These are phyloP conservation scores for Elgaria multicarinata DNA, from an alignment of 2,113 vertebrate species.

Conservation along the genomic window DNA sequence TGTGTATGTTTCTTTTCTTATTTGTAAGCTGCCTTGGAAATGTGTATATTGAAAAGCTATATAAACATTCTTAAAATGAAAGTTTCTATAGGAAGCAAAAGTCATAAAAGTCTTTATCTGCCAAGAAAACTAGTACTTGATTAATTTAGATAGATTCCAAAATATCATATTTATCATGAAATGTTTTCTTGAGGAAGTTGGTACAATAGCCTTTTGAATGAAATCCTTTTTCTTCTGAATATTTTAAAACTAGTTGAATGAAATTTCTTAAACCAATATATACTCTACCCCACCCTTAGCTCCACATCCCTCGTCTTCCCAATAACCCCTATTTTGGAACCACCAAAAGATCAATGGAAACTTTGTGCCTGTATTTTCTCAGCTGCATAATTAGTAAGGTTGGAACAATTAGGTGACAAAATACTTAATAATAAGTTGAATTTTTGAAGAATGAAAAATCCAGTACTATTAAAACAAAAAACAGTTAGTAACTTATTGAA, in stretches of 20 bases:
- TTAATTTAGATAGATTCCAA: constrained; percentile 17
- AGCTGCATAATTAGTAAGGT: not conserved
- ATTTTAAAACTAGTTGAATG: not conserved
- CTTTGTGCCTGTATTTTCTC: not conserved
- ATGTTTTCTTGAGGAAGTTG: constrained; percentile 20
- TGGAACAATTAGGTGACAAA: not conserved
- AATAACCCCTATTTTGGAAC: not conserved
- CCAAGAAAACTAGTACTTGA: constrained; percentile 2
- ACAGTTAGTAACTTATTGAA: not conserved
- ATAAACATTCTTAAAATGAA: not conserved
- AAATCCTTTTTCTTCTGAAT: not conserved
- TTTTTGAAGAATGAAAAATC: not conserved
- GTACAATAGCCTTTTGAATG: not conserved
- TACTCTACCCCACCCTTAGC: not conserved
- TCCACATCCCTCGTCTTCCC: not conserved
- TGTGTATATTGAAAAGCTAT: not conserved
- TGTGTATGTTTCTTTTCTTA: not conserved
- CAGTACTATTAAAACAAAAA: not conserved
- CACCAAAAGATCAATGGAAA: not conserved
- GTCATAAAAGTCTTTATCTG: not conserved
- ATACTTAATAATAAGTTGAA: not conserved
- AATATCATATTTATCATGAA: constrained; percentile 42
- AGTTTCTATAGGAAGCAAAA: not conserved
- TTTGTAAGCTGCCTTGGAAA: not conserved
- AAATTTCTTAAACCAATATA: not conserved